Conservation (phyloP, 2,113 vertebrate genomes). For the Tychaedon coryphoeus region DNA sequence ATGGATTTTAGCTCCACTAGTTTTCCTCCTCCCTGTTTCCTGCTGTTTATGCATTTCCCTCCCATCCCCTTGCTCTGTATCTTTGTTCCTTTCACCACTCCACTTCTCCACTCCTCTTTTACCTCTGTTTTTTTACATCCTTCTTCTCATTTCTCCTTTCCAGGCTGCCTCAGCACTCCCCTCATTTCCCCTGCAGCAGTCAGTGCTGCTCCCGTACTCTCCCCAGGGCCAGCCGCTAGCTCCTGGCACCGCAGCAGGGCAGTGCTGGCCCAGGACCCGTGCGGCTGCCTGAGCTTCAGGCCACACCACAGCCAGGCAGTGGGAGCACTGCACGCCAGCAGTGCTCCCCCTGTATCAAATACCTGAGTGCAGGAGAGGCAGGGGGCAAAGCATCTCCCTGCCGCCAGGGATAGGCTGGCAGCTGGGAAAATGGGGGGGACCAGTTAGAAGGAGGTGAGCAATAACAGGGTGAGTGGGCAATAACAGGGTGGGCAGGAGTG, state of each 20-base stretch:
- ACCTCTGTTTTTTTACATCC: background rate
- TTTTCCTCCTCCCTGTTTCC: conserved; percentile 7
- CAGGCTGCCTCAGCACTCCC: background rate
- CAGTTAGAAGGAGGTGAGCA: background rate
- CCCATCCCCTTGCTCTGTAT: background rate
- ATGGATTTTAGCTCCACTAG: conserved; percentile 22
- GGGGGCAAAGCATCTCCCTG: background rate
- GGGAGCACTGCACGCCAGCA: fast-evolving
- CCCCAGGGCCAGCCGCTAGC: conserved; percentile 49
- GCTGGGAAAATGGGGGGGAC: conserved; percentile 32
- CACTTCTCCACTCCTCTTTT: background rate
- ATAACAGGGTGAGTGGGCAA: background rate
- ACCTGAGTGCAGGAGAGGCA: background rate
- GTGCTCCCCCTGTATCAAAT: background rate
- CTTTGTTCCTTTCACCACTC: background rate
- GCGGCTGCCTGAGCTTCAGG: background rate
- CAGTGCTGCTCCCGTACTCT: background rate
- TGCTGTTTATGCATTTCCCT: background rate
- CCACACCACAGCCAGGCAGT: background rate
- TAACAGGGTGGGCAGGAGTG: background rate
- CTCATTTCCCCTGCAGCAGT: background rate
- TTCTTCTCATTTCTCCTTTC: background rate
- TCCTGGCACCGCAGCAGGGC: background rate
- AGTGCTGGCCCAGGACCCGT: background rate
- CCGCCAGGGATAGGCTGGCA: background rate